Conservation (phyloP, 2,888 invertebrate genomes). For the Sacculina carcini region DNA sequence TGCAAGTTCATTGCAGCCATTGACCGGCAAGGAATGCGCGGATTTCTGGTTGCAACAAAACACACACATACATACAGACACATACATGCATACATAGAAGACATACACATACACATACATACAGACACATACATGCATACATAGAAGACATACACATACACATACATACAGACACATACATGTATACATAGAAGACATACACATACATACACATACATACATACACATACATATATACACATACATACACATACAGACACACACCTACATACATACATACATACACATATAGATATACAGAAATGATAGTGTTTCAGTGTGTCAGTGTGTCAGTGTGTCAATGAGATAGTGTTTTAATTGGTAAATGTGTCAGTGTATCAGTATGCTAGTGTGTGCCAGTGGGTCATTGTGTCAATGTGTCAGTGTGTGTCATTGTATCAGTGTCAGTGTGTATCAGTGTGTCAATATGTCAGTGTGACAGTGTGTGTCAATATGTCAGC, state of each 20-base stretch:
- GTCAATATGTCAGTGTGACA: too few species aligned
- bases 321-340: neutral
- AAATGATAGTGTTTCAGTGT: neutral
- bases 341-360: neutral
- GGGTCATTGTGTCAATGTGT: neutral
- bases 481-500: too few species aligned
- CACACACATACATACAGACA: conserved; percentile 1
- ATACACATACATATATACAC: conserved; percentile 6
- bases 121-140: conserved; percentile 5
- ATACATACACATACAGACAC: too few species aligned
- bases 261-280: conserved; percentile 5
- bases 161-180: too few species aligned
- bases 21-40: conserved; percentile 11
- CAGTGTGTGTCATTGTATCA: too few species aligned
- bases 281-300: conserved; percentile 4
- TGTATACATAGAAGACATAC: conserved; percentile 4
- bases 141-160: conserved; percentile 4
- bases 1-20: conserved; percentile 10
- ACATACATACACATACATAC: conserved; percentile 7
- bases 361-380: too few species aligned
- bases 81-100: conserved; percentile 2
- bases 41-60: conserved; percentile 9
- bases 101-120: conserved; percentile 7
- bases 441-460: too few species aligned
- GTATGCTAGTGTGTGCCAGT: too few species aligned